Percentiles rank a stretch among this genome's conserved stretches.
phyloP scores from a whole-genome alignment of 2,113 vertebrate genomes.

The Gorilla gorilla region DNA sequence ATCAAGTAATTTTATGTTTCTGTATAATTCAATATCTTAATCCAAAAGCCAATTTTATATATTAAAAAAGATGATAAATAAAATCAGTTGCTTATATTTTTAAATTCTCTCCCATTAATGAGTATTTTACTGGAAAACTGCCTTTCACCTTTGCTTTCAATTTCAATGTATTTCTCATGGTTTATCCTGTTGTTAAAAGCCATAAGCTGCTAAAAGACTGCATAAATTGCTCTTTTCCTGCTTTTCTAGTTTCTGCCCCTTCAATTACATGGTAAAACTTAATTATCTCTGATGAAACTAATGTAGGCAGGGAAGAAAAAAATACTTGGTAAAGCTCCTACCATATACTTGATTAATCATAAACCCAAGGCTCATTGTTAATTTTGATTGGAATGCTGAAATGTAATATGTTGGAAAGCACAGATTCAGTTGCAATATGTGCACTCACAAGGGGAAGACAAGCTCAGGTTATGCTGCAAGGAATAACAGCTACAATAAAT shows the following conservation, averaged over 20 bases:
- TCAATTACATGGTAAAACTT: slow-evolving; percentile 20
- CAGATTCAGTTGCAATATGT: neutral
- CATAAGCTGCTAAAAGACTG: neutral
- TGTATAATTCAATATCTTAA: neutral
- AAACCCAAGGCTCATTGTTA: neutral
- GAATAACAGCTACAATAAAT: neutral
- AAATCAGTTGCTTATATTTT: neutral
- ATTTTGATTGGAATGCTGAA: neutral
- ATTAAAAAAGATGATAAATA: neutral
- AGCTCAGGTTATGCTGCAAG: neutral
- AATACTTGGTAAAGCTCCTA: neutral
- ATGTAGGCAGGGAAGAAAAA: neutral
- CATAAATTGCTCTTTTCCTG: slow-evolving; percentile 1
- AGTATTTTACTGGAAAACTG: neutral
- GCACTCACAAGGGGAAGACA: neutral
- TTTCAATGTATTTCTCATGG: neutral
- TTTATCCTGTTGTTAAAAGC: neutral
- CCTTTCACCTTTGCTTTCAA: neutral
- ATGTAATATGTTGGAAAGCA: neutral
- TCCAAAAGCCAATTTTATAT: neutral
- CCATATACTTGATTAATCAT: neutral
- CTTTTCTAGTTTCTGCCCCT: slow-evolving; percentile 25
- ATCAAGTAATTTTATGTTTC: neutral
- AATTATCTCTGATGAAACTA: slow-evolving; percentile 44
- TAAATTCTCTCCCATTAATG: neutral